Evolutionary conservation across 2,797 vertebrate species (phyloP).

Genomic region (Pangasius djambal): DNA sequence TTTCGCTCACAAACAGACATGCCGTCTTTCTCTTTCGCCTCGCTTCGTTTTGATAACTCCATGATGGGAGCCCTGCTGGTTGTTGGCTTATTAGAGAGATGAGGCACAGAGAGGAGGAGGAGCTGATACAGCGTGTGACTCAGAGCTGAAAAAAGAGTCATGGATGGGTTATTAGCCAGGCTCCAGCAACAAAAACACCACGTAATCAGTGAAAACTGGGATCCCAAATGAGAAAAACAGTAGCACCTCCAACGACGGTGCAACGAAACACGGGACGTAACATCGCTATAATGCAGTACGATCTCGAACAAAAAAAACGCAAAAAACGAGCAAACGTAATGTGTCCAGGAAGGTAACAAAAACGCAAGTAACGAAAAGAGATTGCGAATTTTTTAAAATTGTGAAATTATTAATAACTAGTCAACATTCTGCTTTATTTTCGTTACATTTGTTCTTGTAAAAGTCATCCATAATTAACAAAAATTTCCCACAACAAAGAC

Average conservation of each 20-base stretch:
- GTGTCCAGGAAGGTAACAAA: not conserved
- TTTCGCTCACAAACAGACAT: not conserved
- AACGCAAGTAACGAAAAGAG: not conserved
- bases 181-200: not conserved
- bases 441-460: not conserved
- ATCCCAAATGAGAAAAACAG: not conserved
- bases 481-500: not conserved
- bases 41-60: constrained; percentile 39
- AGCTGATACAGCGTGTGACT: constrained; percentile 33
- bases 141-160: constrained; percentile 25
- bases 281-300: not conserved
- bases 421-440: not conserved
- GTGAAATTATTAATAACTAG: not conserved
- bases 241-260: not conserved
- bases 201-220: not conserved
- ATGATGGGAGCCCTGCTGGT: constrained; percentile 43
- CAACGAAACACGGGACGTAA: not conserved
- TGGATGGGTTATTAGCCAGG: constrained; percentile 11
- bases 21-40: constrained; percentile 25
- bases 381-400: not conserved
- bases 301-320: not conserved
- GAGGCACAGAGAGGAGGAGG: constrained; percentile 29
- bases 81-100: constrained; percentile 49
- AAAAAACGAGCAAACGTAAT: not conserved
- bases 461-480: not conserved